Percentiles rank a stretch among this genome's conserved stretches.
Evolutionary conservation across 2,888 invertebrate genomes (phyloP).

Genomic region (Leistus spinibarbis): DNA sequence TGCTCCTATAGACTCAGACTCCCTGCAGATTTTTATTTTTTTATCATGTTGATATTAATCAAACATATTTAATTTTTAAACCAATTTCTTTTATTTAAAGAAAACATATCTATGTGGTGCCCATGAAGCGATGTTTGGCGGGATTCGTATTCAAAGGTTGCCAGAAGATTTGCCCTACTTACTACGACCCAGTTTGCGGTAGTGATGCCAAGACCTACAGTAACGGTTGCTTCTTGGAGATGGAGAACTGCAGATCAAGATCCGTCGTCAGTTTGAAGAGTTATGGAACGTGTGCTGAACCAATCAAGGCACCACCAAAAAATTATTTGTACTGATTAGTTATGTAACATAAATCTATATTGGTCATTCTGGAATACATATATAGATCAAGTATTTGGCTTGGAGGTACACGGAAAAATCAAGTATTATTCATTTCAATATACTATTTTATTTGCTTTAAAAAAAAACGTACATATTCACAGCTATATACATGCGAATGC

Average conservation of each 20-base stretch:
- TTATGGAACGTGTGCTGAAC: conserved; percentile 84
- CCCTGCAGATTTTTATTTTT: too few species aligned
- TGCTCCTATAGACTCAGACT: too few species aligned
- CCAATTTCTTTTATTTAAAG: too few species aligned
- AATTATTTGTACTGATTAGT: conserved; percentile 77
- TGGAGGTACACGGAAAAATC: neutral
- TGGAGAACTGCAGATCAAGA: conserved; percentile 88
- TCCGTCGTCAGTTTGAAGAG: conserved; percentile 78
- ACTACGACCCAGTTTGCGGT: conserved; percentile 92
- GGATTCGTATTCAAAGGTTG: conserved; percentile 88
- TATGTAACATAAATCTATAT: neutral
- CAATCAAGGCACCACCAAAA: conserved; percentile 81
- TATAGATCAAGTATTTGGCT: neutral
- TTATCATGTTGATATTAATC: too few species aligned
- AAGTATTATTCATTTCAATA: neutral
- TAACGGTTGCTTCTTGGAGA: conserved; percentile 89
- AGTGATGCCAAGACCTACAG: conserved; percentile 91
- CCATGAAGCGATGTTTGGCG: conserved; percentile 82
- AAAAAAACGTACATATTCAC: too few species aligned
- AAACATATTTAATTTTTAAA: conserved; percentile 11
- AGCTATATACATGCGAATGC: too few species aligned
- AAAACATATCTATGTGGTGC: conserved; percentile 90
- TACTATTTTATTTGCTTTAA: too few species aligned
- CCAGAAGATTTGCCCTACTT: conserved; percentile 82
- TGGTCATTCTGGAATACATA: neutral